Evolutionary conservation across 2,888 invertebrate genomes (phyloP).

Genomic region (Synanthedon andrenaeformis): DNA sequence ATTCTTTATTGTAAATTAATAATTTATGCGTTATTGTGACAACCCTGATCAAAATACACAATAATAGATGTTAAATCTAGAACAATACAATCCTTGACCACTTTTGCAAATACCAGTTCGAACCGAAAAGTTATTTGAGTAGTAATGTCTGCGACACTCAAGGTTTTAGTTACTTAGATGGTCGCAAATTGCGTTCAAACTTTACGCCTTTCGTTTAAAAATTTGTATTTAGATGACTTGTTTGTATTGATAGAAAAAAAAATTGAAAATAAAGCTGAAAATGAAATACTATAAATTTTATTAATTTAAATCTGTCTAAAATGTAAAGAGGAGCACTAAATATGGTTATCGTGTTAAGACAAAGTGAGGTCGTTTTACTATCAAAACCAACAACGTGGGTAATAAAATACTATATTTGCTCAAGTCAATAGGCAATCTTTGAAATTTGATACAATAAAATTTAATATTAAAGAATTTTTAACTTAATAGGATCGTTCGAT

Average conservation of each 20-base stretch:
- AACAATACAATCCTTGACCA: conserved; percentile 24
- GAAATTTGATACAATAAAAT: background rate
- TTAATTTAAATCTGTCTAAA: background rate
- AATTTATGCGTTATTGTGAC: background rate
- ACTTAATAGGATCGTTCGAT: no score
- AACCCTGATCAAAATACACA: background rate
- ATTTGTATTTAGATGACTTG: no score
- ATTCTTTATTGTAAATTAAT: no score
- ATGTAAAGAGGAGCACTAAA: background rate
- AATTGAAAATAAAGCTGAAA: no score
- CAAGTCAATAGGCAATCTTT: background rate
- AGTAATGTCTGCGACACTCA: conserved; percentile 22
- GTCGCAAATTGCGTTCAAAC: background rate
- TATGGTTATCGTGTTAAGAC: background rate
- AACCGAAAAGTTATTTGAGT: conserved; percentile 20
- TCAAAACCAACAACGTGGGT: background rate
- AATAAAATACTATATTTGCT: background rate
- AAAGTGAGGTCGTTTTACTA: background rate
- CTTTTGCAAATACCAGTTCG: conserved; percentile 18
- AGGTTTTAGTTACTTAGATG: conserved; percentile 22
- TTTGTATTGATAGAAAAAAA: no score
- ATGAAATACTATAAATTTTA: no score
- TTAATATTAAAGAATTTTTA: background rate
- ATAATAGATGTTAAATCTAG: conserved; percentile 9
- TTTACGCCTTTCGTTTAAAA: no score